Base-by-base conservation (phyloP, 2,888 invertebrate genomes). In the Ischnura elegans region DNA sequence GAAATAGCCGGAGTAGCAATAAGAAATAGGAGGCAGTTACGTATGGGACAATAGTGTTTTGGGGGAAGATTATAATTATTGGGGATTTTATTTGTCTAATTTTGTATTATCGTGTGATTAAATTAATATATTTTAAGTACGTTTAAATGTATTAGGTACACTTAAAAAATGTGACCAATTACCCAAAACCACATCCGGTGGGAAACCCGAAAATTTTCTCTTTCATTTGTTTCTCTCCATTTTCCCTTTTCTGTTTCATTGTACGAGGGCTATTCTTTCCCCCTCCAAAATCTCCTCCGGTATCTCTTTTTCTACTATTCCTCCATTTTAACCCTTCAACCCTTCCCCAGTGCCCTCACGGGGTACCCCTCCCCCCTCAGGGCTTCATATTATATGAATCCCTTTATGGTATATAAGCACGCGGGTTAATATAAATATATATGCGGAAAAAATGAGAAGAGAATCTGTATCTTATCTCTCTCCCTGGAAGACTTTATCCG, bases 311-410 rank as follows among this genome's bases (percentile, higher is more conserved):
- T 45, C n/a, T 25, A 16, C 45, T 87, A n/a, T 3, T 3, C n/a
- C n/a, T 61, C 61, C 61, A 25, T 6, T 10, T 6, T 10, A 61
- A 51, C 51, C 51, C 51, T 51, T 51, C 51, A 13, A 19, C 19
- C n/a, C 61, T 61, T 4, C 46, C 45, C 25, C 86, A 51, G 21
- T 87, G 29, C 45, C 51, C 51, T 47, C 25, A 13, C 25, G 47
- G 46, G n/a, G n/a, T n/a, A n/a, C n/a, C n/a, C n/a, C 87, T 87
- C 51, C 51, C 51, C 46, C 51, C 51, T 36, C 51, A 76, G 76
- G 36, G 36, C 8, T 76, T 76, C 16, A 76, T 36, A 76, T 61
- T 76, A 76, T 36, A 76, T 76, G 36, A 13, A 76, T 36, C 21
- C 36, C 36, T 10, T n/a, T 13, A 76, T 36, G 16, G 29, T 76